Base-by-base conservation (phyloP, 2,113 vertebrate species). In the Passer domesticus region DNA sequence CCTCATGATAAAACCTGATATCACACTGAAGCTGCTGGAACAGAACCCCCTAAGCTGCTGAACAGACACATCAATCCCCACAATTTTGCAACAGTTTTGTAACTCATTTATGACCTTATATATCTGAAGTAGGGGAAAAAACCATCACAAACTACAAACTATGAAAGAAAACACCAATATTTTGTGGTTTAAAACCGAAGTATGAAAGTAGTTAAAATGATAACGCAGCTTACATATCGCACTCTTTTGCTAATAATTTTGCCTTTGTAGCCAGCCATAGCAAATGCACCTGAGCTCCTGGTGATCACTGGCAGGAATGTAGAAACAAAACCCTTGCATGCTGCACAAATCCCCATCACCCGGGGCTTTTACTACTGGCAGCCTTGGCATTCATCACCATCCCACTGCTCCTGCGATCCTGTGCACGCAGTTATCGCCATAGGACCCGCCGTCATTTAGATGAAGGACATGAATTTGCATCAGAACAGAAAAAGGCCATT, bases 301-400 rank as follows among this genome's bases (percentile, higher is more conserved):
- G 39, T 62, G 90, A 91, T 77, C 64, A 19, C 68, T 70, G 52
- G 55, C 39, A 64, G 25, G 58, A 78, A 43, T 14, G 56, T 10
- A 70, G 44, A 49, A 91, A 75, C 33, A 78, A 80, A 63, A 21
- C 55, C n/a, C 50, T 67, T 44, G 60, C 35, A 24, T 2, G 6
- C 47, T 60, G 87, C 43, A 93, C 78, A 96, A 74, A 93, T 75
- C 68, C 75, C 78, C 44, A 21, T 83, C 90, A 59, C 90, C 85
- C 37, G 37, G 72, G 59, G 91, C 82, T 93, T 90, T 86, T 86
- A 69, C 63, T 90, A 37, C 76, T 25, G 49, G 79, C 90, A 93
- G 59, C 28, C 68, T 11, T 41, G 4, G 0, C 79, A 33, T 74
- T 44, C 52, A 67, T 86, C 76, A 35, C 67, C 70, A 52, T 60